Evolutionary conservation across 2,888 invertebrate genomes (phyloP), one percentile per base, ranked within the genome.

Genomic region (Aspidiotus rigidus): DNA sequence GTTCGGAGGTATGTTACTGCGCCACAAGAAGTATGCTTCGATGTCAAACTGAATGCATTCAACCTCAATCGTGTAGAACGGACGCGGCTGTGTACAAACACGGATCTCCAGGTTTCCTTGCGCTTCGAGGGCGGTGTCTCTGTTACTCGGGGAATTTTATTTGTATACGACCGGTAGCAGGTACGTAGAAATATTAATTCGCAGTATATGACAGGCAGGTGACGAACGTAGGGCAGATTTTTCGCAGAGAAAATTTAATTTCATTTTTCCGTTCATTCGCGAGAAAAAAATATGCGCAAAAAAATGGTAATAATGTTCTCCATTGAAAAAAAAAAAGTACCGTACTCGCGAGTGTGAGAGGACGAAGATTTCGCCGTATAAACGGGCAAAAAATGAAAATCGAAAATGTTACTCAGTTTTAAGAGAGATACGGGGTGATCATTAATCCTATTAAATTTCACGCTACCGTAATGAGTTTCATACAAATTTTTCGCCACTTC

Each of bases 61-160:
- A 91, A 64, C 83, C 90, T 63, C 89, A 88, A 71, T 89, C 91
- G 3, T 93, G 93, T 80, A 89, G 90, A 74, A 91, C 91, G 11
- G 86, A 90, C 73, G 85, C 90, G 74, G 93, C 93, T 63, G 89
- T 89, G 79, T 93, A 92, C 82, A 90, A 90, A 76, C 93, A 93
- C 79, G 89, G 90, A 54, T 89, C 91, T 2, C 92, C 93, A 8
- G 89, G 91, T 69, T 93, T 91, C 80, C 91, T 91, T 79, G 93
- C 93, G 9, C 91, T 88, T 78, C 83, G 92, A 55, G 92, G 93
- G 55, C 84, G 90, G 71, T 93, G 93, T 79, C 85, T 92, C 75
- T 93, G 93, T 80, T 93, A 93, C 80, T 91, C 91, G 28, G 92
- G 93, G 49, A 86, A 89, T 73, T 93, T 93, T 79, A 92, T 93